phyloP scores from a whole-genome alignment of 2,797 vertebrate genomes.

The Taenioides sp. region DNA sequence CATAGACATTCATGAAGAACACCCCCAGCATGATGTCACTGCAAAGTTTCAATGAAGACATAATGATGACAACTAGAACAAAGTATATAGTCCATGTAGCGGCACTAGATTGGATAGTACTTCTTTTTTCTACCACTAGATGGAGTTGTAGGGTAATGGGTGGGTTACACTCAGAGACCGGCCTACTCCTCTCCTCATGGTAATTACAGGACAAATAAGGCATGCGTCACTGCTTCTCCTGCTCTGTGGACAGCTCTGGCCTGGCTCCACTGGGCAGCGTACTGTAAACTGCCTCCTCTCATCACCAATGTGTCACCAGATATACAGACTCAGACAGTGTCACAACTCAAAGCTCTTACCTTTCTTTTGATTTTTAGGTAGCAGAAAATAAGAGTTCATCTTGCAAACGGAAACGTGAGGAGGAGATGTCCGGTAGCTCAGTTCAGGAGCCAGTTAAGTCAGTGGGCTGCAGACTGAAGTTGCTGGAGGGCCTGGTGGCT shows the following conservation, averaged over 20 bases:
- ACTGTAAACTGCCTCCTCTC: constrained; percentile 68
- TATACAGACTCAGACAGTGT: constrained; percentile 9
- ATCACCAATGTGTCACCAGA: constrained; percentile 32
- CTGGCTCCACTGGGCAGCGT: constrained; percentile 56
- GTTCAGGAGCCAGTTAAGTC: constrained; percentile 13
- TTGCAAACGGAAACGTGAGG: constrained; percentile 60
- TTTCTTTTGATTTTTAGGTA: constrained; percentile 38
- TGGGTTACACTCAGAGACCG: constrained; percentile 24
- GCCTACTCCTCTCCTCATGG: constrained; percentile 48
- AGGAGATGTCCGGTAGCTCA: constrained; percentile 50
- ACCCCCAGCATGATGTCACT: too few species aligned
- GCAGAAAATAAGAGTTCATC: constrained; percentile 27
- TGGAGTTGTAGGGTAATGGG: constrained; percentile 54
- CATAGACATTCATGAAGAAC: too few species aligned
- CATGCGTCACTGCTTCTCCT: constrained; percentile 54
- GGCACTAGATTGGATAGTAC: background rate
- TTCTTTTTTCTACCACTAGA: constrained; percentile 57
- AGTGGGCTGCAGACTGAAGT: constrained; percentile 77
- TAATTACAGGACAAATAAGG: constrained; percentile 72
- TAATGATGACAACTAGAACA: background rate
- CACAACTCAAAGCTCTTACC: background rate
- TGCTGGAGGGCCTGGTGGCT: constrained; percentile 70
- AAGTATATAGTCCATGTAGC: background rate
- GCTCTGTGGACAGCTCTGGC: constrained; percentile 55
- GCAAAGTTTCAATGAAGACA: too few species aligned